Base-by-base conservation (phyloP, 2,888 invertebrate species). In the Drosophila falleni region DNA sequence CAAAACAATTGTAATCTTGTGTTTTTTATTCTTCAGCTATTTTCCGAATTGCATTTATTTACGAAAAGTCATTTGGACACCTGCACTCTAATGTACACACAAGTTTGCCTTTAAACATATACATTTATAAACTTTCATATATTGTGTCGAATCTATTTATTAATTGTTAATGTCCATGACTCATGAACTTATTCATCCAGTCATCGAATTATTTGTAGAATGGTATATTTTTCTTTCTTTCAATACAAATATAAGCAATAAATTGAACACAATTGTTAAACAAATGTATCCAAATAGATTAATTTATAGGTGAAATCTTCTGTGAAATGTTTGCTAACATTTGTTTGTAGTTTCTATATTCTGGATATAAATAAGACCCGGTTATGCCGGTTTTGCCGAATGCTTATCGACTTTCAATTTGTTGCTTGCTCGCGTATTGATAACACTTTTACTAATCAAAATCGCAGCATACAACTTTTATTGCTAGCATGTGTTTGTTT, bases 401-500 rank as follows among this genome's bases (percentile, higher is more conserved):
- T n/a, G 51, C 73, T 73, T 72, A 75, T 78, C 63, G 56, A 26
- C 46, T 42, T 64, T 47, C 35, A 71, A 59, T 47, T 67, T 65
- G 62, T 54, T 58, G 53, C 37, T 35, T 13, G 39, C 44, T 59
- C 49, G 26, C 33, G 42, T 59, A 46, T n/a, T 60, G 74, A 78
- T 76, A 76, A 59, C 60, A 46, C 19, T 37, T 55, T 58, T 23
- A 29, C 15, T 65, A 33, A 19, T 56, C 49, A 33, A 54, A 67
- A 80, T 70, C 64, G 64, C 67, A 53, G 70, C 65, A 35, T 73
- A 51, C 41, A 58, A 64, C 59, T 60, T 63, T 19, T 47, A 56
- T 61, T 65, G 59, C 46, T 47, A 63, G 60, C 61, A 70, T 81
- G 61, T 69, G 58, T 69, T 71, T 61, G 51, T 55, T 58, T 70